A percentile compares a stretch with the other conserved stretches of the same genome.
These are phyloP conservation scores for Calvadosia cruxmelitensis DNA, from an alignment of 30 jellyfish, hydroid and myxozoan species.

Conservation along the genomic window DNA sequence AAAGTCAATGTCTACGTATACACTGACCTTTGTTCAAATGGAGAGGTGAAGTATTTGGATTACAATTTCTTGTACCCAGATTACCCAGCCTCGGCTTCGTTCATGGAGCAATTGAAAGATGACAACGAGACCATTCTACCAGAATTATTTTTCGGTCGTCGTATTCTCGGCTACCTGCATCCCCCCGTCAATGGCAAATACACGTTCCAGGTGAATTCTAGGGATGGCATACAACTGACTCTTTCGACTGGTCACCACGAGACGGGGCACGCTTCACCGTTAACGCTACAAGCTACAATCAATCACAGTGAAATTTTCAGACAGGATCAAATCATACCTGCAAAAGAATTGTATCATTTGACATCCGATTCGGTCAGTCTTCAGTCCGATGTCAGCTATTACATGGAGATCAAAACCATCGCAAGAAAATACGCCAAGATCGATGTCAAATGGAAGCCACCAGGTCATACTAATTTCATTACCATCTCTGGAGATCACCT, in stretches of 20 bases:
- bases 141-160: constrained; percentile 11
- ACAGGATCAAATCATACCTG: not conserved
- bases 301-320: not conserved
- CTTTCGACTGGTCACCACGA: constrained; percentile 2
- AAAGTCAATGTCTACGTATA: constrained; percentile 39
- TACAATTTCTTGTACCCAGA: constrained; percentile 71
- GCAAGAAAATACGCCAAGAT: constrained; percentile 10
- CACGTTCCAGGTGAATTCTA: constrained; percentile 10
- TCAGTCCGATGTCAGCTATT: not conserved
- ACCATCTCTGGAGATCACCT: constrained; percentile 7
- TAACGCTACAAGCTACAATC: not conserved
- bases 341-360: not conserved
- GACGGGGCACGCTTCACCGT: not conserved
- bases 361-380: not conserved
- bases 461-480: not conserved
- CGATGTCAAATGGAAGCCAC: constrained; percentile 9
- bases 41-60: constrained; percentile 17
- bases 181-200: constrained; percentile 30
- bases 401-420: not conserved
- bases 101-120: constrained; percentile 32
- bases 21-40: constrained; percentile 29
- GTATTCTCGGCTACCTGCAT: constrained; percentile 34
- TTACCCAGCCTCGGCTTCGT: constrained; percentile 31
- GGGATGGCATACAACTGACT: constrained; percentile 32
- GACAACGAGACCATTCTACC: constrained; percentile 7